Evolutionary conservation across 2,113 vertebrate genomes (phyloP), one percentile per base, ranked within the genome.

Genomic region (Mola mola): DNA sequence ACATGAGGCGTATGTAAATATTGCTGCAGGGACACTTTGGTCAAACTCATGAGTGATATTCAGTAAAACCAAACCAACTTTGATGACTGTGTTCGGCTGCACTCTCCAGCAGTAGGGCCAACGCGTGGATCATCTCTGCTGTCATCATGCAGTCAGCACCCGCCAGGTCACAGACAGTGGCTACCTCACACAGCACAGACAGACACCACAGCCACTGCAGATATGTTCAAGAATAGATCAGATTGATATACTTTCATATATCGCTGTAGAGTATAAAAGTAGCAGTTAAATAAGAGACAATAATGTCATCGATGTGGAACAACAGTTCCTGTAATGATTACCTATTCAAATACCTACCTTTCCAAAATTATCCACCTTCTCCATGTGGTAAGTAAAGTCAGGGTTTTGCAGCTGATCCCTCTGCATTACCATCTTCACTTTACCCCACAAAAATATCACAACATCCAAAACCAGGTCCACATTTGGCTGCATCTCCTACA

Each of bases 191-290:
- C 82, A 96, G 84, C 61, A 92, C 70, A 85, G 86, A 94, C 42
- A 98, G 87, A 75, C 94, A 82, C 78, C 90, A 88, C 66, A 95
- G 8, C 93, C 94, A 96, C 97, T 99, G 68, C 91, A 65, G 74
- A 84, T 24, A 73, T 4, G 43, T 26, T 5, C 11, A 12, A 5
- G 2, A 34, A 10, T 34, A 34, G 3, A 34, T 33, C 29, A 33
- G 8, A 33, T 33, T 2, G 31, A 33, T 33, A 12, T 11, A 33
- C 31, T 5, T n/a, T 4, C 2, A 37, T 15, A 13, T 3, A 37
- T 20, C 12, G 40, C 22, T 41, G 9, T 33, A 4, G 9, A 21
- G 3, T 24, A 38, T 22, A 7, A 21, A 60, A 26, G 8, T 15
- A 16, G 2, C 16, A 4, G 22, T 36, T 33, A 19, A 47, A 31